Evolutionary conservation across 2,113 vertebrate genomes (phyloP).

Genomic region (Triplophysa dalaica): DNA sequence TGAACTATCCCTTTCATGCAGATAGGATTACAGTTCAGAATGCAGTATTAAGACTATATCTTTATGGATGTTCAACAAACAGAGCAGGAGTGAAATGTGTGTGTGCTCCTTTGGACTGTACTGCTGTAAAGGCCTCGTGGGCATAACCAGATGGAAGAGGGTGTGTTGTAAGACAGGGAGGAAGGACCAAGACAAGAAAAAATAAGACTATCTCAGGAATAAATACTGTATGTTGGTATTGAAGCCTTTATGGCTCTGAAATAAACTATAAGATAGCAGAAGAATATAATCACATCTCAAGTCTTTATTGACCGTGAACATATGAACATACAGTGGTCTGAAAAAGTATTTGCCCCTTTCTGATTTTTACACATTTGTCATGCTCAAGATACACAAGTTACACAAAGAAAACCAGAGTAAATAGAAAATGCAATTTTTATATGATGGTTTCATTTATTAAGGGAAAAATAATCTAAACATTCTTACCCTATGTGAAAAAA

Average conservation of each 20-base stretch:
- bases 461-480: too few species aligned
- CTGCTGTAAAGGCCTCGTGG: slow-evolving; percentile 7
- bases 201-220: background rate
- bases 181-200: background rate
- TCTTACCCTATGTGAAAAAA: too few species aligned
- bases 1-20: background rate
- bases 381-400: too few species aligned
- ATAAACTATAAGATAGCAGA: background rate
- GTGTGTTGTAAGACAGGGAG: background rate
- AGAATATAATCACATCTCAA: background rate
- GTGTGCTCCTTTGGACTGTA: background rate
- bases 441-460: too few species aligned
- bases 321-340: too few species aligned
- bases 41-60: slow-evolving; percentile 1
- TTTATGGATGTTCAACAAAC: background rate
- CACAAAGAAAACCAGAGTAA: too few species aligned
- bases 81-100: background rate
- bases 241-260: background rate
- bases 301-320: background rate
- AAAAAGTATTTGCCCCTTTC: too few species aligned
- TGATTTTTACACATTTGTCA: too few species aligned
- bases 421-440: too few species aligned
- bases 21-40: background rate
- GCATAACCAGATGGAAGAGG: slow-evolving; percentile 15
- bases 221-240: background rate